Conservation (phyloP, 2,888 invertebrate species). For the Torymus aiolomorphi region DNA sequence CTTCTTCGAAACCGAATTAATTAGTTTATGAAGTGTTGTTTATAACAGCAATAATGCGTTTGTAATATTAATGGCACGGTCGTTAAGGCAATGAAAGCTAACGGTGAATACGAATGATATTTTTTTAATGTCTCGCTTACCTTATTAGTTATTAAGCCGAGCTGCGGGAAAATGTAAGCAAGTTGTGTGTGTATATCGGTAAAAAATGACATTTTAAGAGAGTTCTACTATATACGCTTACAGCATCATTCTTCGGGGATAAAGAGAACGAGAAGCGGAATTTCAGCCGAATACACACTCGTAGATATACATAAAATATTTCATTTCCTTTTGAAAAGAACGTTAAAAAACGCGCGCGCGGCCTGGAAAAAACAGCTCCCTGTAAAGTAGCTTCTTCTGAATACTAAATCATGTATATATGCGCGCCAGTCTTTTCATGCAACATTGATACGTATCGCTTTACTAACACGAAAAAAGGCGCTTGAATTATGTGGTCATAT, state of each 20-base stretch:
- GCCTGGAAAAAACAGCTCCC: constrained; percentile 25
- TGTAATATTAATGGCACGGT: no score
- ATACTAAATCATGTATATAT: constrained; percentile 41
- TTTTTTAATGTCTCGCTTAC: no score
- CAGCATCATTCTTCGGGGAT: not conserved
- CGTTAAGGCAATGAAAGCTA: no score
- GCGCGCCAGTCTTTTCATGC: constrained; percentile 32
- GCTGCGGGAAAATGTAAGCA: no score
- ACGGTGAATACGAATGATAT: no score
- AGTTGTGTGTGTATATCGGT: no score
- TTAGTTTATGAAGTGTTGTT: no score
- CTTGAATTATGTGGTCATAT: constrained; percentile 12
- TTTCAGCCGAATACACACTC: not conserved
- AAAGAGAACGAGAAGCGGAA: not conserved
- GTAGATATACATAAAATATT: constrained; percentile 25
- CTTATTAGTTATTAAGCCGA: no score
- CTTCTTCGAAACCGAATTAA: no score
- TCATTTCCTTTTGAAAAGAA: constrained; percentile 45
- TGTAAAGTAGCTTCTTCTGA: constrained; percentile 35
- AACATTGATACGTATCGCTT: constrained; percentile 45
- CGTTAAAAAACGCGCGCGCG: constrained; percentile 29
- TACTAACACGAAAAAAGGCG: not conserved
- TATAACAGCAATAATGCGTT: no score
- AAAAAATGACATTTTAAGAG: no score
- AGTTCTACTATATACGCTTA: no score